Base-by-base conservation (phyloP, 2,113 vertebrate genomes). In the Gobiocypris rarus region DNA sequence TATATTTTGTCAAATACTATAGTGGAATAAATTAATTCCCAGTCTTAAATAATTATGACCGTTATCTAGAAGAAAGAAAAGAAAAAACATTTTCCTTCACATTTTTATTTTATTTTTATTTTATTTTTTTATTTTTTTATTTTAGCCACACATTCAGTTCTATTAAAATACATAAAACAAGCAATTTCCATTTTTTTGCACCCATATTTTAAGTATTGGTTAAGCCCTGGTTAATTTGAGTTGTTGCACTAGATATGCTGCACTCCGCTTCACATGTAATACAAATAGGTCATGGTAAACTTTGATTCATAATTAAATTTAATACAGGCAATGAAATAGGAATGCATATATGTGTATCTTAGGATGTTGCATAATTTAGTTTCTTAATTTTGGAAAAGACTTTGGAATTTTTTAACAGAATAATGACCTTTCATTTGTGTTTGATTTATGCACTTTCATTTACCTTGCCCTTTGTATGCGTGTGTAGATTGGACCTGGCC, bases 401-500 rank as follows among this genome's bases (percentile, higher is more conserved):
- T 43, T 48, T 22, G 17, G 6, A 54, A 2, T 9, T 26, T 52
- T 45, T 38, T 34, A 67, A 45, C 5, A 22, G 52, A 15, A 81
- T 34, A 52, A 50, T 48, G 24, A 52, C 19, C 11, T 34, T 73
- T 61, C 15, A 59, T 2, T 52, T 38, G 38, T 6, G 13, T 38
- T 34, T 38, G 2, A 24, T 85, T 77, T 17, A n/a, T 59, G 45
- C 19, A 24, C 61, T 75, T 43, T 19, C 63, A 9, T 19, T 83
- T 24, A 90, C 70, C 52, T 5, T 58, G 67, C 38, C 1, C n/a
- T 73, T 13, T 83, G 63, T 89, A 14, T 88, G 43, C 74, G 71
- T 85, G 26, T 81, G 15, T 89, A 99, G 98, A 92, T 92, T 99
- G 70, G 98, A 99, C 90, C 92, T 99, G 89, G 98, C 98, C 26